These are phyloP conservation scores for Poecilus cupreus DNA, from an alignment of 2,888 invertebrate genomes.

Conservation along the genomic window DNA sequence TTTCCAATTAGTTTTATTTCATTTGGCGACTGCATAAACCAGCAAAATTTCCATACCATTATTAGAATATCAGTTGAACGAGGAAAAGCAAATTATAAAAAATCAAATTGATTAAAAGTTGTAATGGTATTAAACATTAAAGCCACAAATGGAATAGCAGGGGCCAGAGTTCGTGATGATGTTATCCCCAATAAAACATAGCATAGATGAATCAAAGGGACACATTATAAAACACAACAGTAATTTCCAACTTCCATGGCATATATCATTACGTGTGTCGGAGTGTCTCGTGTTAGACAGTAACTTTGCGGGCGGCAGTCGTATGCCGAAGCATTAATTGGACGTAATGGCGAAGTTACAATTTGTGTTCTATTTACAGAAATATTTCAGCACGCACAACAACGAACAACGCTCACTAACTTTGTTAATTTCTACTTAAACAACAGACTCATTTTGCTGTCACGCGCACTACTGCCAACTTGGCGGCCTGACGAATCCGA, in stretches of 20 bases:
- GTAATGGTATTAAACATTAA: too few species aligned
- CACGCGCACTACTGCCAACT: background rate
- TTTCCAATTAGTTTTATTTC: too few species aligned
- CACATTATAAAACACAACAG: background rate
- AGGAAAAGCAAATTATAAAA: too few species aligned
- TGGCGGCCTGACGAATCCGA: background rate
- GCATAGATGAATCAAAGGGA: background rate
- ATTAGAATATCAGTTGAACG: too few species aligned
- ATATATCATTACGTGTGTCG: background rate
- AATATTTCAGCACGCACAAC: constrained; percentile 29
- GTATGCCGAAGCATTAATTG: constrained; percentile 17
- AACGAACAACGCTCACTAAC: background rate
- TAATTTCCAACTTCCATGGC: constrained; percentile 1
- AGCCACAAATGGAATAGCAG: too few species aligned
- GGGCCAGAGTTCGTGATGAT: background rate
- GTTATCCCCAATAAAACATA: background rate
- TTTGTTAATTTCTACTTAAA: constrained; percentile 33
- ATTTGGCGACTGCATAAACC: too few species aligned
- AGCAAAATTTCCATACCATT: too few species aligned
- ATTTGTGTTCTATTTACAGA: constrained; percentile 31
- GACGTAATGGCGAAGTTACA: constrained; percentile 11
- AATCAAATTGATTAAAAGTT: too few species aligned
- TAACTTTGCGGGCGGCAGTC: constrained; percentile 1
- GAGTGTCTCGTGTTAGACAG: background rate
- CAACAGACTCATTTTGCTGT: background rate